Percentiles rank a stretch among this genome's conserved stretches.
phyloP scores from a whole-genome alignment of 2,888 invertebrate genomes.

The Chrysolina oricalcia region DNA sequence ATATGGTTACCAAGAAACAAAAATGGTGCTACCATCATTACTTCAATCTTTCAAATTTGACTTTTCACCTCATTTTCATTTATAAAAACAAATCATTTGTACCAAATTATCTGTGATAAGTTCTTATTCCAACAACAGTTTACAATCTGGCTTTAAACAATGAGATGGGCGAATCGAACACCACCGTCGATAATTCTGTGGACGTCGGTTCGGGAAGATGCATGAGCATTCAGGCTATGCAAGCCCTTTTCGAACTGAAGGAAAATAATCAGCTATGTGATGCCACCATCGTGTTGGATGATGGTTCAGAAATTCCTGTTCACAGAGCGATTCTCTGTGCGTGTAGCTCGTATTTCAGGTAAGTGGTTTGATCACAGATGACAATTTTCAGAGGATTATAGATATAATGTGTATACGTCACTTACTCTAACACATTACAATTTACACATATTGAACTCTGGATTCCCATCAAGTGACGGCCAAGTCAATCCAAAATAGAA shows the following conservation, averaged over 20 bases:
- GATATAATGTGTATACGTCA: background rate
- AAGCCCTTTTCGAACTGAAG: slow-evolving; percentile 87
- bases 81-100: slow-evolving; percentile 54
- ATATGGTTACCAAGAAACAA: slow-evolving; percentile 43
- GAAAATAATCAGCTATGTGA: slow-evolving; percentile 90
- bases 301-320: slow-evolving; percentile 87
- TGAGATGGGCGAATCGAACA: slow-evolving; percentile 66
- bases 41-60: slow-evolving; percentile 58
- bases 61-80: slow-evolving; percentile 60
- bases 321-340: slow-evolving; percentile 91
- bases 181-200: slow-evolving; percentile 61
- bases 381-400: background rate
- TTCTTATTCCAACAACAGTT: slow-evolving; percentile 42
- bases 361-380: slow-evolving; percentile 47
- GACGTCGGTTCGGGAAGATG: slow-evolving; percentile 75
- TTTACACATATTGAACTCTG: no score
- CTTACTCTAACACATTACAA: no score
- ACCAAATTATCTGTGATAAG: slow-evolving; percentile 50
- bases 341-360: slow-evolving; percentile 94
- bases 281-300: slow-evolving; percentile 87
- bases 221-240: slow-evolving; percentile 89
- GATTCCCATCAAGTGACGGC: no score
- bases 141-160: slow-evolving; percentile 62
- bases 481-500: no score
- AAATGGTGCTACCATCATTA: slow-evolving; percentile 44